phyloP scores from a whole-genome alignment of 1,140 invertebrate species.

The Euglossa dilemma region DNA sequence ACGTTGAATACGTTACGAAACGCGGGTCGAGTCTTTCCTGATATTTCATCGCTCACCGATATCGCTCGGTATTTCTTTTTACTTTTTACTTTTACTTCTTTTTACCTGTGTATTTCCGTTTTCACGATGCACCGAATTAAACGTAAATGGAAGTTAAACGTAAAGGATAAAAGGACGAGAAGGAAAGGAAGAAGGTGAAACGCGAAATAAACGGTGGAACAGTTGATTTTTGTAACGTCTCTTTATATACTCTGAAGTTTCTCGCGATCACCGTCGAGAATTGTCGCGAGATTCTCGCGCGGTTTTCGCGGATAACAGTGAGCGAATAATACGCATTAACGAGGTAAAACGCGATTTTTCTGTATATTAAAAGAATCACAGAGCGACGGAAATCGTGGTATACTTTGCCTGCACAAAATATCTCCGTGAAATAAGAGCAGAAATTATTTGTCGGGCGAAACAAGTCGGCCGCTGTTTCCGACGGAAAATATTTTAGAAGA shows the following conservation, averaged over 20 bases:
- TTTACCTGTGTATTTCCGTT: no score
- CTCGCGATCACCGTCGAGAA: constrained; percentile 13
- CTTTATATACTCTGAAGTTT: constrained; percentile 46
- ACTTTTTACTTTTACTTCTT: no score
- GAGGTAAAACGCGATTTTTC: constrained; percentile 28
- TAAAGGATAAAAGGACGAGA: neutral
- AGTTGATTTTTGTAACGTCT: constrained; percentile 18
- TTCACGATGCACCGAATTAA: no score
- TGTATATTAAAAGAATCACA: constrained; percentile 16
- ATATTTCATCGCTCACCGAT: no score
- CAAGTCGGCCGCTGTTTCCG: neutral
- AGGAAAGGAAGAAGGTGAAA: neutral
- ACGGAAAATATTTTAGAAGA: constrained; percentile 25
- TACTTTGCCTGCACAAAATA: neutral
- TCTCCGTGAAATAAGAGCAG: neutral
- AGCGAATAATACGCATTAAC: constrained; percentile 29
- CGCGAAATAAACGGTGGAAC: neutral
- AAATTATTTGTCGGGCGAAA: neutral
- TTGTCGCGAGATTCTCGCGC: neutral
- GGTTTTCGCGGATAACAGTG: constrained; percentile 36
- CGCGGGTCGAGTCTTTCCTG: no score
- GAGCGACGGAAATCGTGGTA: neutral
- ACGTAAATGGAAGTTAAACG: neutral
- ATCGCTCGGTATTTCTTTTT: no score
- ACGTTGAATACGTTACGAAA: no score